phyloP scores from a whole-genome alignment of 2,113 vertebrate species.

The Micromys minutus region DNA sequence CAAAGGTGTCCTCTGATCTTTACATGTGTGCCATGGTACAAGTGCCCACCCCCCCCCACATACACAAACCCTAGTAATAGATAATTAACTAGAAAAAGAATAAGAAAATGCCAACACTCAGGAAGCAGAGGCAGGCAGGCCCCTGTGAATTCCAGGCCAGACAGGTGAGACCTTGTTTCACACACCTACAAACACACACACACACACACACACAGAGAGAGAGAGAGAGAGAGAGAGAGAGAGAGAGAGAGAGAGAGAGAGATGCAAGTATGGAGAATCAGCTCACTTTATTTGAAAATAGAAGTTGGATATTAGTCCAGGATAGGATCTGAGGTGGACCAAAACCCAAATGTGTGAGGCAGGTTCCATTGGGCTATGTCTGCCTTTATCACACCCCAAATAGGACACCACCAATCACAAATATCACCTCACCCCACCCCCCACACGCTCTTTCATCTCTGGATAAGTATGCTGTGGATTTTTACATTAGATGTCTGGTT shows the following conservation, averaged over 20 bases:
- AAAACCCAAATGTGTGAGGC: not conserved
- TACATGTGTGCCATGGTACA: not conserved
- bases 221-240: not conserved
- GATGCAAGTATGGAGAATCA: not conserved
- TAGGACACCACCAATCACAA: not conserved
- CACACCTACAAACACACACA: not conserved
- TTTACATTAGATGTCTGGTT: conserved; percentile 23
- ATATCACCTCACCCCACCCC: not conserved
- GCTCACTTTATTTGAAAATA: conserved; percentile 67
- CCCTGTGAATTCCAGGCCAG: not conserved
- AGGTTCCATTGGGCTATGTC: fast-evolving
- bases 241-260: not conserved
- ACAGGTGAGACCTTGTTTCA: not conserved
- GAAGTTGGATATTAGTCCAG: not conserved
- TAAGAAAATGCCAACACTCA: not conserved
- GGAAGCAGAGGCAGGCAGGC: not conserved
- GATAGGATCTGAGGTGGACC: not conserved
- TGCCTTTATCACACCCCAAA: not conserved
- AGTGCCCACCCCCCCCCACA: not conserved
- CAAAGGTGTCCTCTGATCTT: not conserved
- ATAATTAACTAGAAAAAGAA: not conserved
- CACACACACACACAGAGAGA: not conserved
- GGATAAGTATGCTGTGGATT: not conserved
- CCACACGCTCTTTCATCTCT: not conserved
- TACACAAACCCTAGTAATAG: not conserved